Evolutionary conservation across 2,888 invertebrate species (phyloP), one percentile per base, ranked within the genome.

Genomic region (Cheilosia vernalis): DNA sequence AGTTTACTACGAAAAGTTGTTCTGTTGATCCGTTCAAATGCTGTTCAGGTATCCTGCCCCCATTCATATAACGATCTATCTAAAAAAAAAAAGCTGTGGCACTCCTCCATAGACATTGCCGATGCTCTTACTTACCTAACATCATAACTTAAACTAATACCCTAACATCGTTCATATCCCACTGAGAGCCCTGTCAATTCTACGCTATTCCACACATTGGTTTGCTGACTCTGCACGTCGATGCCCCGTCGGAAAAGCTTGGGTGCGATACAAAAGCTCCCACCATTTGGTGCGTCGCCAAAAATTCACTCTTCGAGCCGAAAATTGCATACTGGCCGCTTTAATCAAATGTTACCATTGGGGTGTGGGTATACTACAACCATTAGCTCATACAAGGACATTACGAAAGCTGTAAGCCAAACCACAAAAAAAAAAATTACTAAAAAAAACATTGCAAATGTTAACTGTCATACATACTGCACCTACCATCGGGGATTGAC

Each of bases 201-300:
- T n/a, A 13, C 24, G 13, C 30, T 37, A 64, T 55, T 74, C 63
- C 30, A 37, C 37, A 37, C 40, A 60, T 49, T 10, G 37, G 0
- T 66, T 44, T 37, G 33, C 55, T 27, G 27, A 27, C 27, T 27
- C 27, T 27, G 5, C n/a, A n/a, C 6, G 21, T 21, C 47, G 24
- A 76, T 58, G 64, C 66, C 40, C 44, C 37, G 49, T 40, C 1
- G 5, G 13, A 13, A 84, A 74, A 74, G 80, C 74, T 79, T 30
- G 24, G 44, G 6, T 27, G 51, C 15, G 6, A 42, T 9, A 5
- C 33, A 60, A 85, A 85, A 85, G 85, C 81, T 81, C 24, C 53
- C 15, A 17, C 17, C 60, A 66, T 37, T 80, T 81, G 81, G 67
- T 80, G 58, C 27, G 51, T 53, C 85, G 76, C 81, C 85, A 67